Conservation (phyloP, 2,888 invertebrate species). For the Agrochola macilenta region DNA sequence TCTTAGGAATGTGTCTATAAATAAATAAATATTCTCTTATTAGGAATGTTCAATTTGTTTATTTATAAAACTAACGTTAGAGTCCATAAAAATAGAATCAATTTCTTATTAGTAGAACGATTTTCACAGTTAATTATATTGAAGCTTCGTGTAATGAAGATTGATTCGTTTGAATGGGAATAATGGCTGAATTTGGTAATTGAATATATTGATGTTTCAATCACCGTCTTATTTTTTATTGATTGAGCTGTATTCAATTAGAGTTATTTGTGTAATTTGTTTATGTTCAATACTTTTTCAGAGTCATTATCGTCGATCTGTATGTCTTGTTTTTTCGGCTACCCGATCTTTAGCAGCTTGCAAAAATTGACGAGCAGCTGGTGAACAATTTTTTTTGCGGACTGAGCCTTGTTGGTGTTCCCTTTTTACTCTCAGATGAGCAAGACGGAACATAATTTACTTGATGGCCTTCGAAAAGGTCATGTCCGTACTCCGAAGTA, state of each 20-base stretch:
- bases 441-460: constrained; percentile 34
- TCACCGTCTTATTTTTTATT: constrained; percentile 40
- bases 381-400: constrained; percentile 22
- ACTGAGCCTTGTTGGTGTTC: constrained; percentile 8
- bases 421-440: constrained; percentile 30
- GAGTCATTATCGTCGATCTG: background rate
- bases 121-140: constrained; percentile 42
- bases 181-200: constrained; percentile 40
- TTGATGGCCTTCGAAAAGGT: constrained; percentile 53
- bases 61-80: constrained; percentile 69
- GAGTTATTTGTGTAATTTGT: constrained; percentile 1
- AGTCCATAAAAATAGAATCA: constrained; percentile 69
- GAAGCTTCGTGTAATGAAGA: constrained; percentile 45
- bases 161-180: constrained; percentile 42
- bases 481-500: constrained; percentile 43
- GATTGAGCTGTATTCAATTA: constrained; percentile 34
- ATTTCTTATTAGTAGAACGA: constrained; percentile 56
- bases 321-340: constrained; percentile 15
- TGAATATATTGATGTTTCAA: constrained; percentile 49
- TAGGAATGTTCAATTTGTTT: constrained; percentile 65
- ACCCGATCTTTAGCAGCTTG: constrained; percentile 23
- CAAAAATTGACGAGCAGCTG: constrained; percentile 44
- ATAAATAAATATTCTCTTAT: too few species aligned
- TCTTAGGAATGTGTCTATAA: constrained; percentile 35
- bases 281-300: background rate